Percentiles rank a stretch among this genome's conserved stretches.
These are phyloP conservation scores for Trissonchulus sp. DNA, from an alignment of 2,888 invertebrate genomes.

Conservation along the genomic window DNA sequence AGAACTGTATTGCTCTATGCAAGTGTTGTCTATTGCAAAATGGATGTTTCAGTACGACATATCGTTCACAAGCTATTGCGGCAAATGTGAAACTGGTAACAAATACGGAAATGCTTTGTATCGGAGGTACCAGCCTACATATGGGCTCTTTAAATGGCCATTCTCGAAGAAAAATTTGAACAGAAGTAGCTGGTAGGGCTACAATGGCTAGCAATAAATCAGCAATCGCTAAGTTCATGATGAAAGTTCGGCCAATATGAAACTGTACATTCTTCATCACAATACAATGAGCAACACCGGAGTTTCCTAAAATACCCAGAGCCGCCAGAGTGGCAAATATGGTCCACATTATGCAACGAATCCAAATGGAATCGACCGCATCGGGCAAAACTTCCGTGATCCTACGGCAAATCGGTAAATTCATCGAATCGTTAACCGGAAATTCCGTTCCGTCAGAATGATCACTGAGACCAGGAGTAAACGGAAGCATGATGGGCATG, in stretches of 20 bases:
- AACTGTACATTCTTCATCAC: not conserved
- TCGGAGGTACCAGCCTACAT: not conserved
- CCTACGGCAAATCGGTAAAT: no score
- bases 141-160: not conserved
- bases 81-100: conserved; percentile 49
- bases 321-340: not conserved
- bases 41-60: conserved; percentile 44
- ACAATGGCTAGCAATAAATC: not conserved
- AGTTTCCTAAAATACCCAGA: not conserved
- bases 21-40: not conserved
- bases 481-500: no score
- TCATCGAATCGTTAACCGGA: no score
- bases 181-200: not conserved
- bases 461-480: no score
- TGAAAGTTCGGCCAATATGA: not conserved
- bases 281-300: not conserved
- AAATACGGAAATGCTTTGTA: conserved; percentile 48
- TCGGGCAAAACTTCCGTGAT: no score
- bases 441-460: no score
- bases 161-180: not conserved
- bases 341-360: not conserved
- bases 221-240: not conserved
- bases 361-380: not conserved
- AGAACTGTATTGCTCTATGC: not conserved
- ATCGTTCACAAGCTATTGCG: conserved; percentile 48